Base-by-base conservation (phyloP, 2,797 vertebrate genomes). In the Distichodus sexfasciatus region DNA sequence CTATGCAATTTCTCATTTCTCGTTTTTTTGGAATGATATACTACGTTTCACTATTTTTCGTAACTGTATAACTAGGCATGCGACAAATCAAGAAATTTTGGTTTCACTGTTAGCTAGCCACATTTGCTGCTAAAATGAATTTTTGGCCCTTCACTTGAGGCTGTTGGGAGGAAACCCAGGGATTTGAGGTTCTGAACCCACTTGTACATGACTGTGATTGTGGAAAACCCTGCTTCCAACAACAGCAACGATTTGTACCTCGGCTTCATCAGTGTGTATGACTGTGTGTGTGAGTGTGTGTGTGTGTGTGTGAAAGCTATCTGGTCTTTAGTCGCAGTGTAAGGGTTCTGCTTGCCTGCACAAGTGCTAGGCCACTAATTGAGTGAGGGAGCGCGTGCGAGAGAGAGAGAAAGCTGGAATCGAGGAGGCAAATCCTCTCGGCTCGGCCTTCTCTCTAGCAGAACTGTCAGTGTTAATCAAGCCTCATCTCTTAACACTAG, bases 401-500 rank as follows among this genome's bases (percentile, higher is more conserved):
- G 91, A 89, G 88, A 90, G 84, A 79, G 76, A 90, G 87, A 71
- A 82, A 75, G 87, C 48, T 83, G 78, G 82, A 71, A 57, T 54
- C 0, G 83, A 82, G 82, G 75, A 82, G 88, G 84, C 80, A 81
- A n/a, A 79, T 88, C 91, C 90, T 83, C 84, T 75, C 83, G 70
- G 78, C 74, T 79, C 79, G 75, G 84, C 90, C 31, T 15, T 83
- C 84, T 88, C 89, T 85, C 87, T 86, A 91, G 90, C 90, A 89
- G 90, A 91, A 91, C 93, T 97, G 95, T 97, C 95, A 93, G 88
- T 91, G 93, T 95, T 97, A 94, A 98, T 98, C 94, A 96, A 91
- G 81, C 86, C 86, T 90, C 94, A 94, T 95, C 95, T 95, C 94
- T 93, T 94, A 94, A 94, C 94, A 93, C 85, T 87, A 89, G 92